Percentiles rank a stretch among this genome's conserved stretches.
phyloP scores from a whole-genome alignment of 1,140 invertebrate species.

The Drosophila navojoa region DNA sequence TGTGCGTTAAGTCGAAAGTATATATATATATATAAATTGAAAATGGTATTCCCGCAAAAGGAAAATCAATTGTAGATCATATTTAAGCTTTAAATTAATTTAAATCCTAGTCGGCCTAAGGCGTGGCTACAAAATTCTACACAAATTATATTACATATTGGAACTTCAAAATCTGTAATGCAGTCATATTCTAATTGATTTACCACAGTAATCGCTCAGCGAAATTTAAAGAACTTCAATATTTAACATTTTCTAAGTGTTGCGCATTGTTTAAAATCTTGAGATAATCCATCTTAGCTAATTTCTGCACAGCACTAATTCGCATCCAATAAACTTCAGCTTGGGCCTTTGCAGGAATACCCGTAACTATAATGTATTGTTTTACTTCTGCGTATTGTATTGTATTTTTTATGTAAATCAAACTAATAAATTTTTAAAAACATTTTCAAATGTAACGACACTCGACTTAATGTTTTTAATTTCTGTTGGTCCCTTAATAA shows the following conservation, averaged over 20 bases:
- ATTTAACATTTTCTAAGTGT: no score
- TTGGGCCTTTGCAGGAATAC: constrained; percentile 24
- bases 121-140: not conserved
- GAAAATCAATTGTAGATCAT: not conserved
- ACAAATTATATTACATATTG: not conserved
- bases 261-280: no score
- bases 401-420: constrained; percentile 76
- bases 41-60: constrained; percentile 32
- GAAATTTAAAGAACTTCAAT: not conserved
- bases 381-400: constrained; percentile 50
- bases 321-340: not conserved
- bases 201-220: no score
- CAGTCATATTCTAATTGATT: no score
- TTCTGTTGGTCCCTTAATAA: constrained; percentile 3
- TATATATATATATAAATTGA: constrained; percentile 49
- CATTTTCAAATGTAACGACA: constrained; percentile 24
- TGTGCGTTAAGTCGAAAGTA: constrained; percentile 58
- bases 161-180: no score
- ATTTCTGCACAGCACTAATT: not conserved
- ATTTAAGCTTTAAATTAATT: constrained; percentile 2
- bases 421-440: constrained; percentile 73
- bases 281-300: no score
- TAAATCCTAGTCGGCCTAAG: not conserved
- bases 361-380: constrained; percentile 52
- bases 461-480: not conserved